Base-by-base conservation (phyloP, 2,113 vertebrate genomes). In the Nyctereutes procyonoides region DNA sequence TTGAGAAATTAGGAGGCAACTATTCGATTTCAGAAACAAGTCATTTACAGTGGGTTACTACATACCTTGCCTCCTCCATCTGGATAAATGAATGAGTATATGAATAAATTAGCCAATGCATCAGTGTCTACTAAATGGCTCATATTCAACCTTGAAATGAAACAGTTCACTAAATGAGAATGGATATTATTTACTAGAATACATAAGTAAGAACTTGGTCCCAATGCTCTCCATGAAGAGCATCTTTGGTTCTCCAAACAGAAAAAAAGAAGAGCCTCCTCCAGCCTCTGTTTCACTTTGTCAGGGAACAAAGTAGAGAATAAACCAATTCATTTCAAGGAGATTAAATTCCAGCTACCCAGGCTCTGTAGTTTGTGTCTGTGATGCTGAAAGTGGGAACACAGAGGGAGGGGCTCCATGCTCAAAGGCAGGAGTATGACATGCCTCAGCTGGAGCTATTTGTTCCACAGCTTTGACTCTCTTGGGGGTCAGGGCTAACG, bases 21-120 rank as follows among this genome's bases (percentile, higher is more conserved):
- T 94, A 79, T 73, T 82, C 67, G 32, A 95, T 92, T 92, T 95
- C 84, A 87, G 93, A 94, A 94, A 55, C 15, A 95, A 76, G 53
- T 58, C 67, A 15, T 69, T 90, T 95, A 24, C 14, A 77, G 56
- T 35, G 16, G 7, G 22, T 93, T 65, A 73, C 67, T 20, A 43
- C 17, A 84, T 6, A 51, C 8, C 43, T 88, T 94, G 60, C 48
- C 82, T 91, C 28, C 11, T 90, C 48, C 48, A n/a, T 22, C 73
- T 77, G 62, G 67, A 83, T 67, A 56, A 95, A 89, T 91, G 35
- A 67, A 62, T 77, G 55, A 83, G 51, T 16, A 53, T 63, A 82
- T 48, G 79, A 87, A 53, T 85, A 92, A 90, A 71, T 30, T 20
- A 87, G 73, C 12, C n/a, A 55, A 84, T 88, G 19, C 51, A 56